A percentile compares a stretch with the other conserved stretches of the same genome.
phyloP scores from a whole-genome alignment of 2,888 invertebrate species.

The Himalopsyche japonica region DNA sequence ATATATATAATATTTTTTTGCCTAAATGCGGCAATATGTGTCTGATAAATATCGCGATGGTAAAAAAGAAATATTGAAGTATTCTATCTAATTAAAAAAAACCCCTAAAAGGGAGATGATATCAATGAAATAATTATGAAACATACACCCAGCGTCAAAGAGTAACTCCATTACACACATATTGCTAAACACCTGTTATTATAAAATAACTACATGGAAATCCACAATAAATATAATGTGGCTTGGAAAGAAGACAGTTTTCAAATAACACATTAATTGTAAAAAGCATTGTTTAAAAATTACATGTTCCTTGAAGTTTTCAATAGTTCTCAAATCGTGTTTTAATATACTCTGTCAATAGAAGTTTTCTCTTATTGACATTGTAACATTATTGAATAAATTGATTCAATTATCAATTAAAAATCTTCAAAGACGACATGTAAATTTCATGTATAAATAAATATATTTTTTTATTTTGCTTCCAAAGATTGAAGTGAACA shows the following conservation, averaged over 20 bases:
- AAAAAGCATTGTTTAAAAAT: neutral
- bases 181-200: neutral
- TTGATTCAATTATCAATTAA: too few relatives aligned
- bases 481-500: neutral
- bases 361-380: too few relatives aligned
- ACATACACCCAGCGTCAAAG: constrained; percentile 28
- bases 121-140: constrained; percentile 41
- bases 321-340: too few relatives aligned
- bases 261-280: neutral
- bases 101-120: neutral
- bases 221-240: neutral
- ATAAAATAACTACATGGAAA: neutral
- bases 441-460: neutral
- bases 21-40: neutral
- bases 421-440: too few relatives aligned
- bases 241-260: neutral
- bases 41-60: neutral
- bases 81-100: neutral
- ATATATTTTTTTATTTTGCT: neutral
- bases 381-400: too few relatives aligned
- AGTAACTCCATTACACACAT: neutral
- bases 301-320: too few relatives aligned
- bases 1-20: neutral
- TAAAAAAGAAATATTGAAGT: neutral
- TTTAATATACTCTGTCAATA: too few relatives aligned